A percentile compares a stretch with the other conserved stretches of the same genome.
Conservation (phyloP, 2,113 vertebrate genomes). For the human region DNA sequence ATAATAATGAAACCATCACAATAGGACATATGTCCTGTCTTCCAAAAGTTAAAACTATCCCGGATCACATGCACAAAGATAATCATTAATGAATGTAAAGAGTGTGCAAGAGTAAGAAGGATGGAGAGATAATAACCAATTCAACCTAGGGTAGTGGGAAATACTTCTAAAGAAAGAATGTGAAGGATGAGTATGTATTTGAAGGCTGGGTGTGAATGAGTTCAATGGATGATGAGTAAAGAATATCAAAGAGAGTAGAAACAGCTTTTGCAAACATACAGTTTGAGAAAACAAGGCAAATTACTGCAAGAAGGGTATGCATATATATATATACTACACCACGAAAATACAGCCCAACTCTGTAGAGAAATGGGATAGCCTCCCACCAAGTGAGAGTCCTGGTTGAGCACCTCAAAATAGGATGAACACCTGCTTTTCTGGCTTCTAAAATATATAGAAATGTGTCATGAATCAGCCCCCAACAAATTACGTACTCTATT, state of each 20-base stretch:
- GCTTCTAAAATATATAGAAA: neutral
- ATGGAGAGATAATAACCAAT: neutral
- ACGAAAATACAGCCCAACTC: neutral
- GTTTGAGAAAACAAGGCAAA: neutral
- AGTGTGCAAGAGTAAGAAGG: neutral
- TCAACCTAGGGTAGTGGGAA: neutral
- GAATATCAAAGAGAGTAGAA: neutral
- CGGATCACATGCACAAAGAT: neutral
- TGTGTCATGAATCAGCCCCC: neutral
- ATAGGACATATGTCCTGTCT: neutral
- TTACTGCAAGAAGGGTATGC: neutral
- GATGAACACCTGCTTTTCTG: neutral
- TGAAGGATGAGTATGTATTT: neutral
- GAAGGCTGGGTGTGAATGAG: neutral
- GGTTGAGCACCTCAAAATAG: neutral
- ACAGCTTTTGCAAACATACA: neutral
- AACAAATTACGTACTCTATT: neutral
- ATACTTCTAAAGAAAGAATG: neutral
- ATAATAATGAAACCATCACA: neutral
- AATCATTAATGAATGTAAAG: neutral
- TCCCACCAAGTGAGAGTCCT: neutral
- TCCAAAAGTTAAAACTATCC: neutral
- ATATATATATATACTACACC: neutral
- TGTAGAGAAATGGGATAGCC: neutral
- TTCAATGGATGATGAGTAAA: neutral